Base-by-base conservation (phyloP, 2,888 invertebrate genomes). In the Nemotelus nigrinus region DNA sequence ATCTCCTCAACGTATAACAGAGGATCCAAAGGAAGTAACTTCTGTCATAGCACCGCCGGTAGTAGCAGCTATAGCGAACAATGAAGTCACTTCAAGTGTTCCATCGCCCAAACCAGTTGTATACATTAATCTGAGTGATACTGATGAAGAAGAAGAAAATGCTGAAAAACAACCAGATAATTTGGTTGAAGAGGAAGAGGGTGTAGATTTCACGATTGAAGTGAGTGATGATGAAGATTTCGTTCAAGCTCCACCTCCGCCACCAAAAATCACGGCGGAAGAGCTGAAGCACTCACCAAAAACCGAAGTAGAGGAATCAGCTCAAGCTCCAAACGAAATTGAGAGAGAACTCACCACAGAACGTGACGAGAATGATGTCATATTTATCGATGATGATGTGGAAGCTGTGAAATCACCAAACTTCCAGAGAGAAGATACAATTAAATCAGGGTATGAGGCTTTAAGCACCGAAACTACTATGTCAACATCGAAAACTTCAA, bases 201-300 rank as follows among this genome's bases (percentile, higher is more conserved):
- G 2, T 10, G 48, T 60, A 4, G 60, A n/a, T 39, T 47, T 74
- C 39, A 47, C 74, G 3, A 74, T 74, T 48, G 74, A 74, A 60
- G 74, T 74, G 25, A 74, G 74, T n/a, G 74, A 74, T 63, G 72
- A 72, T 39, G 74, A 74, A 7, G 74, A 74, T 4, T 2, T 4
- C 2, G 3, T 60, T n/a, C 44, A 53, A 8, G 48, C 25, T 2
- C 63, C 48, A 25, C 74, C 74, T 1, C 74, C 74, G 41, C 74
- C 74, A 10, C 67, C 67, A n/a, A 44, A 4, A 65, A 48, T 68
- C 8, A 60, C 4, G 4, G 41, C 41, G 3, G 41, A 60, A 43
- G 60, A 60, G 3, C 7, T 39, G 3, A 63, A 63, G 25, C 2
- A 3, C 25, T 70, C 53, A 55, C 53, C 70, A 8, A 50, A 50